Conservation (phyloP, 1,140 invertebrate species). For the Meloidogyne chitwoodi region DNA sequence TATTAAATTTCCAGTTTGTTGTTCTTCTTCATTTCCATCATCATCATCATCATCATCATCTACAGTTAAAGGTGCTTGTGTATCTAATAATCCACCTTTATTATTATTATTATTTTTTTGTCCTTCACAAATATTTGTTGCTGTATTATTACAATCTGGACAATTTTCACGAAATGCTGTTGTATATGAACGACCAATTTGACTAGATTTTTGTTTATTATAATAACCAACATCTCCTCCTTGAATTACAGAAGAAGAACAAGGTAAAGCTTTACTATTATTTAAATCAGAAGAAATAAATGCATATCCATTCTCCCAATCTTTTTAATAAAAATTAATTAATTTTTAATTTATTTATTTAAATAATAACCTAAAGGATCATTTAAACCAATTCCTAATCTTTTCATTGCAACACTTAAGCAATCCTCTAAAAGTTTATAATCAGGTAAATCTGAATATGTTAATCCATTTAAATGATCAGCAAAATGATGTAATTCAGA, state of each 20-base stretch:
- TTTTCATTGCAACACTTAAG: conserved; percentile 27
- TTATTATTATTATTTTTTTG: conserved; percentile 13
- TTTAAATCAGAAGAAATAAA: conserved; percentile 35
- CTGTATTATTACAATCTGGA: conserved; percentile 29
- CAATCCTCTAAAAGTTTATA: conserved; percentile 50
- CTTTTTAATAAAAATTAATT: conserved; percentile 43
- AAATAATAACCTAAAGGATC: conserved; percentile 11
- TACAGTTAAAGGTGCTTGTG: conserved; percentile 57
- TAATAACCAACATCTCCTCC: conserved; percentile 13
- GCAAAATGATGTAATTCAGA: conserved; percentile 51
- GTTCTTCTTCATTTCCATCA: conserved; percentile 54
- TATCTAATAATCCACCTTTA: conserved; percentile 48
- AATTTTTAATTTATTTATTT: neutral
- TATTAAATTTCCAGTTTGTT: neutral
- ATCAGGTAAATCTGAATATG: conserved; percentile 52
- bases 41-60: conserved; percentile 59
- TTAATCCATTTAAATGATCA: conserved; percentile 47
- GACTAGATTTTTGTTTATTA: conserved; percentile 52
- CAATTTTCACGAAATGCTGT: conserved; percentile 53
- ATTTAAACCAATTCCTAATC: conserved; percentile 28
- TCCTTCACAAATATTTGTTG: conserved; percentile 31
- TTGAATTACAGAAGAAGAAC: conserved; percentile 1
- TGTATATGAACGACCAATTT: conserved; percentile 55
- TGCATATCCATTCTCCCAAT: conserved; percentile 59
- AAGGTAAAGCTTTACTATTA: neutral